Conservation (phyloP, 2,113 vertebrate species). For the Mormoops blainvillei region DNA sequence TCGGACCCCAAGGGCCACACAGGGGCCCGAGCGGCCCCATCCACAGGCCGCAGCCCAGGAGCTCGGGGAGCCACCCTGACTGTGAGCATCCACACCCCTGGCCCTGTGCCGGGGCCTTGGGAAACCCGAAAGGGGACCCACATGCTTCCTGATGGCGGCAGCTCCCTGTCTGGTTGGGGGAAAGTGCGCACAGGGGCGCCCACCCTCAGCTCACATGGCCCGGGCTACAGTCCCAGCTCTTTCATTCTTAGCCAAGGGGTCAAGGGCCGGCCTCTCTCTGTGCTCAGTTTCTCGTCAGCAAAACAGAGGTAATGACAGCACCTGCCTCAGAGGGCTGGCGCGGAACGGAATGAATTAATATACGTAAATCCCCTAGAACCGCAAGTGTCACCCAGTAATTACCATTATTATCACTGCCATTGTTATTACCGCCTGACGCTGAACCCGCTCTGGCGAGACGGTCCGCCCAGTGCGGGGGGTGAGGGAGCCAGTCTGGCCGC, state of each 20-base stretch:
- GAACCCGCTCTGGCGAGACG: too few species aligned
- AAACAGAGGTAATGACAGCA: too few species aligned
- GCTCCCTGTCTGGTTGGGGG: not conserved
- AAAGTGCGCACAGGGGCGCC: too few species aligned
- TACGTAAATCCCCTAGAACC: too few species aligned
- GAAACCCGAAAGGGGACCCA: not conserved
- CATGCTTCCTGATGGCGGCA: not conserved
- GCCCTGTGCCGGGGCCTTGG: not conserved
- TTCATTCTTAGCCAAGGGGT: not conserved
- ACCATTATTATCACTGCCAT: too few species aligned
- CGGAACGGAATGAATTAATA: too few species aligned
- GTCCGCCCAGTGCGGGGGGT: too few species aligned
- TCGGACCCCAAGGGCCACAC: not conserved
- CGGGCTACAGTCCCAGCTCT: not conserved
- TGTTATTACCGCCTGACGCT: too few species aligned
- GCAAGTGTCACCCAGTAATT: too few species aligned
- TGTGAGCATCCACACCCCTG: rapidly evolving
- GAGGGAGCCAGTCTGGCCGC: too few species aligned
- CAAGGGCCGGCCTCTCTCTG: not conserved
- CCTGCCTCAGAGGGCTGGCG: too few species aligned
- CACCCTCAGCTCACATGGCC: not conserved
- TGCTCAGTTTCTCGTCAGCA: too few species aligned
- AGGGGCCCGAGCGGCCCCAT: not conserved
- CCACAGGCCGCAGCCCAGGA: not conserved
- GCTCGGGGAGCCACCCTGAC: not conserved